Evolutionary conservation across 2,888 invertebrate species (phyloP), one percentile per base, ranked within the genome.

Genomic region (Calephelis perditalis): DNA sequence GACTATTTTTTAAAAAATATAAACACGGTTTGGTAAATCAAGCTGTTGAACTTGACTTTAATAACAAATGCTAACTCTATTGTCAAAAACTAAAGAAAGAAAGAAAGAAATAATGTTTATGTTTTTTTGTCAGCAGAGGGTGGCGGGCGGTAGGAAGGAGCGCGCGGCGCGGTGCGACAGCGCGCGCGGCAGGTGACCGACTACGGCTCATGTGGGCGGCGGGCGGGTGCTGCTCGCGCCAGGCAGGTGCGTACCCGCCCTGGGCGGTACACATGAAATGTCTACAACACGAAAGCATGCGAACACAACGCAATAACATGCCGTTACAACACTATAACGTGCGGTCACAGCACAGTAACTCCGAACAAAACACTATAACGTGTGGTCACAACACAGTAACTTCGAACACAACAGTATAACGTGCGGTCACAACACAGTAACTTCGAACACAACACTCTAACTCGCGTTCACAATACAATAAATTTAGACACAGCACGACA

Each of bases 141-240:
- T 88, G 89, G 89, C 88, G 88, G 84, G 70, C 69, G 68, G 70
- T 67, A 68, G 70, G 70, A 66, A 65, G 68, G 67, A 69, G 81
- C 79, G 81, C 77, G 82, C 75, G 81, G 83, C 82, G 86, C 84
- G 86, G 77, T 72, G 78, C 76, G 71, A 72, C 76, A 74, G 81
- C 85, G 86, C 84, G 84, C 85, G 87, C 82, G 87, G 81, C 84
- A 84, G 88, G 88, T 87, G 87, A 87, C 90, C 86, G 85, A 67
- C 84, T 86, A 84, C 89, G 85, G 90, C 90, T 83, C 80, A 87
- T 88, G 91, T 91, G 91, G 91, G 90, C 89, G 80, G 87, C 88
- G 76, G 85, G 89, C 77, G 91, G 81, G 75, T 91, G 91, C 86
- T 90, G 91, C 90, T 86, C 89, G 82, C 89, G 91, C 84, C 91